phyloP scores from a whole-genome alignment of 2,888 invertebrate species.

The Campoplex nolae region DNA sequence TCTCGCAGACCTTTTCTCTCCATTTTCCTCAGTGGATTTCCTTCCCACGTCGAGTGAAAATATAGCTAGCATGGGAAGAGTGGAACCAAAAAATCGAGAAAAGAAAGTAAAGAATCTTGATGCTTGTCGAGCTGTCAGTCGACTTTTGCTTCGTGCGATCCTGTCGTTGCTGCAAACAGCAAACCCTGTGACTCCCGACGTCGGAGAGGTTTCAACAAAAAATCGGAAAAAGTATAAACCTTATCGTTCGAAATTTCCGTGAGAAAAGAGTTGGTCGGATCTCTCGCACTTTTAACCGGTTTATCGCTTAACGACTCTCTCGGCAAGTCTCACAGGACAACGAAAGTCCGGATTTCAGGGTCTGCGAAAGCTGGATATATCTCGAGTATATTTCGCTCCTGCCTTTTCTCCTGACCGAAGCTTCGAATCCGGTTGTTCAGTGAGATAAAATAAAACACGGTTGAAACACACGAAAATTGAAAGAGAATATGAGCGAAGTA shows the following conservation, averaged over 20 bases:
- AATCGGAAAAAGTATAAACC: conserved; percentile 18
- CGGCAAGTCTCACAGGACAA: conserved; percentile 25
- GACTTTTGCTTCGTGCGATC: conserved; percentile 18
- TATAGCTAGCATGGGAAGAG: conserved; percentile 33
- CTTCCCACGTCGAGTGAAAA: conserved; percentile 40
- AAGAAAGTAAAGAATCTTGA: conserved; percentile 28
- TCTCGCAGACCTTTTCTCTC: not conserved
- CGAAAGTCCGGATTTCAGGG: not conserved
- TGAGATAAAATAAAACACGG: not conserved
- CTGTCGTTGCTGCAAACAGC: not conserved
- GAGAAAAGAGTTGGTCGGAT: conserved; percentile 39
- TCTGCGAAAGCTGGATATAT: not conserved
- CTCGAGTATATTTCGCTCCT: conserved; percentile 36
- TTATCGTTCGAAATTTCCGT: conserved; percentile 52
- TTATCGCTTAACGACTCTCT: conserved; percentile 48
- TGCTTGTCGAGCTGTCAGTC: conserved; percentile 25
- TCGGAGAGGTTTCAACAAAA: not conserved
- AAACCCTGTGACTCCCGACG: conserved; percentile 13
- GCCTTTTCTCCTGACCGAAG: not conserved
- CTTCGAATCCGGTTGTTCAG: not conserved
- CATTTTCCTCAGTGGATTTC: conserved; percentile 41
- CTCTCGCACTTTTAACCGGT: conserved; percentile 35
- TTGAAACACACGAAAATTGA: not conserved
- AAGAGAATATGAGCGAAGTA: not conserved
- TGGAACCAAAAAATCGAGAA: conserved; percentile 26